These are phyloP conservation scores for Zelostemma sp. DNA, from an alignment of 1,140 invertebrate genomes.

Conservation along the genomic window DNA sequence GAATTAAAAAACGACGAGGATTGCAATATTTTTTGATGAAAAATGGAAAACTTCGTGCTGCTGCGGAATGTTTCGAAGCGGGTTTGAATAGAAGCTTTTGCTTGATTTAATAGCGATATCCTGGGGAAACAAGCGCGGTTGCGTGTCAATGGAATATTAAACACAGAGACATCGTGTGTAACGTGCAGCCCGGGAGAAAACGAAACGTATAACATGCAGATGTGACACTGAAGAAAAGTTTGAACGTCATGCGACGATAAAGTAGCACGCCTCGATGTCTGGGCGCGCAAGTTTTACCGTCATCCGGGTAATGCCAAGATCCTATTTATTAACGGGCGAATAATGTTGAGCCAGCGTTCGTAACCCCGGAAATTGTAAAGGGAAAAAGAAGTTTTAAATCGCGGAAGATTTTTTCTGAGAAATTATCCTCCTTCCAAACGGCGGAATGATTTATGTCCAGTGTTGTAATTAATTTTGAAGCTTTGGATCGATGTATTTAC, in stretches of 20 bases:
- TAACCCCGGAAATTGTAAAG: constrained; percentile 1
- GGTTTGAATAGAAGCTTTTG: neutral
- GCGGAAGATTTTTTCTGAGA: no score
- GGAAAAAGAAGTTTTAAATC: no score
- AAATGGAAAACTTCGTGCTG: no score
- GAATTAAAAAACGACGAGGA: no score
- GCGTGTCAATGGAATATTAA: constrained; percentile 6
- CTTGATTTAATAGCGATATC: constrained; percentile 5
- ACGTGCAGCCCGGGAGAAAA: neutral
- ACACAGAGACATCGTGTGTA: constrained; percentile 2
- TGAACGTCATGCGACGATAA: constrained; percentile 8
- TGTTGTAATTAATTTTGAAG: neutral
- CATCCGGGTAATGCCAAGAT: neutral
- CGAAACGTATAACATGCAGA: constrained; percentile 5
- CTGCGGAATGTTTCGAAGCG: no score
- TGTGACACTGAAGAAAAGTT: constrained; percentile 7
- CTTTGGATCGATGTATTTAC: neutral
- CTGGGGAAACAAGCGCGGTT: neutral
- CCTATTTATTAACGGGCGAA: constrained; percentile 8
- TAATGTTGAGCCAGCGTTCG: neutral
- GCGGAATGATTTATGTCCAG: neutral
- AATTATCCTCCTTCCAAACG: no score
- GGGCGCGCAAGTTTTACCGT: constrained; percentile 1
- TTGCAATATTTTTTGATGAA: no score
- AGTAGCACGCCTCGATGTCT: neutral